phyloP scores from a whole-genome alignment of 2,113 vertebrate species.

The Anguilla rostrata region DNA sequence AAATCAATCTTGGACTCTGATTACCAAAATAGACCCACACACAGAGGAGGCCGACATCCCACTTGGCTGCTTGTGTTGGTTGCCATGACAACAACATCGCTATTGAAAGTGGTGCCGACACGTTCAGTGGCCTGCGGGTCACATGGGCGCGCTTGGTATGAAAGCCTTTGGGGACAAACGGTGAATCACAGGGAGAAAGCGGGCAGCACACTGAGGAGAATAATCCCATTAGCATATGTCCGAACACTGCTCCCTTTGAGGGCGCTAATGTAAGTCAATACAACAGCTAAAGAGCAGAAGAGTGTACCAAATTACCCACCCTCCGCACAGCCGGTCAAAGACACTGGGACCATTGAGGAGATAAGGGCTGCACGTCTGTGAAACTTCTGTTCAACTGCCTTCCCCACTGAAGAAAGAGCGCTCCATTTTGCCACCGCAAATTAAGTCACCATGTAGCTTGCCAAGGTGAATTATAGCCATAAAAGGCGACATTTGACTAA shows the following conservation, averaged over 20 bases:
- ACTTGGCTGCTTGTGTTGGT: not conserved
- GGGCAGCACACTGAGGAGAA: not conserved
- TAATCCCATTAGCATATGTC: constrained; percentile 13
- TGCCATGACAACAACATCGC: not conserved
- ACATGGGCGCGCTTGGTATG: not conserved
- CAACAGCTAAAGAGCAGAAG: not conserved
- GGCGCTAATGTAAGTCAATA: constrained; percentile 14
- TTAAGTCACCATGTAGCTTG: not conserved
- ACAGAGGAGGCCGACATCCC: not conserved
- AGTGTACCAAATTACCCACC: not conserved
- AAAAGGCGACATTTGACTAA: not conserved
- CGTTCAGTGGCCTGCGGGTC: not conserved
- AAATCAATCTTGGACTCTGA: not conserved
- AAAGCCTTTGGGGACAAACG: not conserved
- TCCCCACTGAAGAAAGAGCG: constrained; percentile 10
- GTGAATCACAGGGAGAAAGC: not conserved
- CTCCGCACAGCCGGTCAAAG: not conserved
- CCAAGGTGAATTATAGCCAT: not conserved
- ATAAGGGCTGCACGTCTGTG: not conserved
- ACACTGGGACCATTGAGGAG: constrained; percentile 6
- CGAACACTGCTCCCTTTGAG: constrained; percentile 28
- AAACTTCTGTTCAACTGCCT: not conserved
- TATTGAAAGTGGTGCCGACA: not conserved
- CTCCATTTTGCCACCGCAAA: not conserved
- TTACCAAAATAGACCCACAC: not conserved